Percentiles rank a stretch among this genome's conserved stretches.
These are phyloP conservation scores for Andrena haemorrhoa DNA, from an alignment of 2,888 invertebrate genomes.

Conservation along the genomic window DNA sequence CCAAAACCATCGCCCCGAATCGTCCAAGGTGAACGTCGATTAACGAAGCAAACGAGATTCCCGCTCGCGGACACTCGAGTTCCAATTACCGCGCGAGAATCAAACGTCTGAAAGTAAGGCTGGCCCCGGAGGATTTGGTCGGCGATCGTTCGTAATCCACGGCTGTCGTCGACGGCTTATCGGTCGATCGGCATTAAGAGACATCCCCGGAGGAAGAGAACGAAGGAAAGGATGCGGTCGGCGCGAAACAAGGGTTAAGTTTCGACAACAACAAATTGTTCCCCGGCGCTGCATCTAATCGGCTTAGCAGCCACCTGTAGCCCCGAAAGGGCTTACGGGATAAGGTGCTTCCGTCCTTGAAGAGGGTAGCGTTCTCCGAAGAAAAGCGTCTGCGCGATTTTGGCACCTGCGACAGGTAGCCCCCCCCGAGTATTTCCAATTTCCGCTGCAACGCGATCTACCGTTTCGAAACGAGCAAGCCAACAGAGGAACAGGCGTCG, in stretches of 20 bases:
- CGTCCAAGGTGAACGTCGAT: not conserved
- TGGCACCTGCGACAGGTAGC: constrained; percentile 67
- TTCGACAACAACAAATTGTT: constrained; percentile 78
- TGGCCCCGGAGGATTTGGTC: constrained; percentile 7
- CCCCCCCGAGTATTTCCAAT: constrained; percentile 44
- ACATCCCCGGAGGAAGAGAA: constrained; percentile 11
- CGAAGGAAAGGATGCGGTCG: constrained; percentile 37
- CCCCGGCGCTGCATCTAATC: constrained; percentile 77
- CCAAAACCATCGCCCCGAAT: too few species aligned
- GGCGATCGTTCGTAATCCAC: constrained; percentile 25
- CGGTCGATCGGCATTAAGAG: constrained; percentile 39
- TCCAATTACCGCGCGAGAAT: constrained; percentile 1
- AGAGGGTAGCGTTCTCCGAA: constrained; percentile 47
- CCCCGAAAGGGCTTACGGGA: constrained; percentile 53
- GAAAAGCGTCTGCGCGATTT: constrained; percentile 52
- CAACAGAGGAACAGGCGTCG: not conserved
- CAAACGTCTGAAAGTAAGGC: not conserved
- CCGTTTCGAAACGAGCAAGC: not conserved
- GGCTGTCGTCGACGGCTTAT: constrained; percentile 38
- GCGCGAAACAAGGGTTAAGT: constrained; percentile 75
- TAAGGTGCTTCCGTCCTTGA: constrained; percentile 55
- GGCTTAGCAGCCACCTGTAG: constrained; percentile 79
- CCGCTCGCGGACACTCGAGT: not conserved
- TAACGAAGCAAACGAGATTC: constrained; percentile 1
- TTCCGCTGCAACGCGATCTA: constrained; percentile 49